A percentile compares a stretch with the other conserved stretches of the same genome.
Conservation (phyloP, 2,888 invertebrate species). For the Ceraclea dissimilis region DNA sequence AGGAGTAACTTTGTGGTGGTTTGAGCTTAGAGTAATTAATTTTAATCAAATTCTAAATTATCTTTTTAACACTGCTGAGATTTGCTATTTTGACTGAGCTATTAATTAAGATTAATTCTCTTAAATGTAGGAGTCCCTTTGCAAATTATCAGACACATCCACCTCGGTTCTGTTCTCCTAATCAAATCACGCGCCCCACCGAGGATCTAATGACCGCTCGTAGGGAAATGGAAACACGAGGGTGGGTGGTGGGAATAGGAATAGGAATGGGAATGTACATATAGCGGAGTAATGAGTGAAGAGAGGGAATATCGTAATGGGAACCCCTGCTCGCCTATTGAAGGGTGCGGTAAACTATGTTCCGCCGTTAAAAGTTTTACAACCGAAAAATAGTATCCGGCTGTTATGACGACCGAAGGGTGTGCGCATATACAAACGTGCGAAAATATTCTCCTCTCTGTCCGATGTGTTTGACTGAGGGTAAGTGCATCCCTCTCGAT, state of each 20-base stretch:
- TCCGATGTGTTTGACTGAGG: slow-evolving; percentile 34
- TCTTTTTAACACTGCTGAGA: no score
- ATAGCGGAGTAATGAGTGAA: slow-evolving; percentile 11
- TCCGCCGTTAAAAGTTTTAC: slow-evolving; percentile 25
- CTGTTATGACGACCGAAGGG: slow-evolving; percentile 21
- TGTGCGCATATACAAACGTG: slow-evolving; percentile 33
- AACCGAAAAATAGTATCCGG: slow-evolving; percentile 30
- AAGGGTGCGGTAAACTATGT: slow-evolving; percentile 20
- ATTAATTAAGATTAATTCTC: no score
- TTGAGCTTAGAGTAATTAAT: no score
- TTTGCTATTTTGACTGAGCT: no score
- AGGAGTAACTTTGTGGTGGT: no score
- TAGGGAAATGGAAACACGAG: slow-evolving; percentile 8
- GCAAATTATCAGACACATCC: slow-evolving; percentile 4
- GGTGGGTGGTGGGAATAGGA: no score
- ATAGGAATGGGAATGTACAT: no score
- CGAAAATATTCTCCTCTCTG: slow-evolving; percentile 27
- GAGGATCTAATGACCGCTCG: slow-evolving; percentile 17
- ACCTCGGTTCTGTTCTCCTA: slow-evolving; percentile 2
- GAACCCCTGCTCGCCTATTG: slow-evolving; percentile 11
- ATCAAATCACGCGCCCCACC: slow-evolving; percentile 19
- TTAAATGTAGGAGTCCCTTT: background rate
- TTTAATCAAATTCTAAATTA: no score
- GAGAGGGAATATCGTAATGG: slow-evolving; percentile 8
- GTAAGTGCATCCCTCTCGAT: slow-evolving; percentile 42